Conservation (phyloP, 2,113 vertebrate genomes). For the Prietella phreatophila region DNA sequence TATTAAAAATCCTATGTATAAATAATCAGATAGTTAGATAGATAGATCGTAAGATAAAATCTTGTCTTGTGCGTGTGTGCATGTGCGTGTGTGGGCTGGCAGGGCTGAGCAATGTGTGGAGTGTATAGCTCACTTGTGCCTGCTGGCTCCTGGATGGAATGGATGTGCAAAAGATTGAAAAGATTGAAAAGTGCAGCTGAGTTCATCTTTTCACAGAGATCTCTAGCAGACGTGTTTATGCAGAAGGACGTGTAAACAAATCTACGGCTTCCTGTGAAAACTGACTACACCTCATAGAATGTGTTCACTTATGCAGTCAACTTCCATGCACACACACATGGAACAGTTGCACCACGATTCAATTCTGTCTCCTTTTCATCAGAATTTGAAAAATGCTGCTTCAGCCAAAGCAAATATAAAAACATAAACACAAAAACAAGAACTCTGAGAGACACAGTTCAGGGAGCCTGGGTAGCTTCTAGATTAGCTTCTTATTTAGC, state of each 20-base stretch:
- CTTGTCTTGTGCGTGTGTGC: neutral
- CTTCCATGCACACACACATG: conserved; percentile 37
- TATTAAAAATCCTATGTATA: neutral
- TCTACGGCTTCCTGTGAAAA: conserved; percentile 63
- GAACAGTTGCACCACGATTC: conserved; percentile 55
- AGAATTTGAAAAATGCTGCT: conserved; percentile 52
- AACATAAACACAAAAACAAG: conserved; percentile 59
- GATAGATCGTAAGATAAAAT: neutral
- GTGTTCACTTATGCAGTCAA: conserved; percentile 46
- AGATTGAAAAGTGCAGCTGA: conserved; percentile 25
- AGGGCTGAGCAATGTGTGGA: neutral
- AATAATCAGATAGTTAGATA: neutral
- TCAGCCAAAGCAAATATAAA: conserved; percentile 64
- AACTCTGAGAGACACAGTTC: conserved; percentile 49
- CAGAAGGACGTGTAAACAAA: conserved; percentile 70
- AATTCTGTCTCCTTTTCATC: conserved; percentile 54
- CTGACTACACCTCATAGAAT: conserved; percentile 64
- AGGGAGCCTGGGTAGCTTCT: neutral
- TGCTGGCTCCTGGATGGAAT: conserved; percentile 26
- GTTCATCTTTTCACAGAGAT: conserved; percentile 45
- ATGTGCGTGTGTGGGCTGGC: conserved; percentile 11
- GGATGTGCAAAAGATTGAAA: conserved; percentile 36
- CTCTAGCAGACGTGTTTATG: conserved; percentile 61
- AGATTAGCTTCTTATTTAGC: neutral
- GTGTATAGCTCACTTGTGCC: conserved; percentile 46